Evolutionary conservation across 2,888 invertebrate species (phyloP), one percentile per base, ranked within the genome.

Genomic region (Corythucha ciliata): DNA sequence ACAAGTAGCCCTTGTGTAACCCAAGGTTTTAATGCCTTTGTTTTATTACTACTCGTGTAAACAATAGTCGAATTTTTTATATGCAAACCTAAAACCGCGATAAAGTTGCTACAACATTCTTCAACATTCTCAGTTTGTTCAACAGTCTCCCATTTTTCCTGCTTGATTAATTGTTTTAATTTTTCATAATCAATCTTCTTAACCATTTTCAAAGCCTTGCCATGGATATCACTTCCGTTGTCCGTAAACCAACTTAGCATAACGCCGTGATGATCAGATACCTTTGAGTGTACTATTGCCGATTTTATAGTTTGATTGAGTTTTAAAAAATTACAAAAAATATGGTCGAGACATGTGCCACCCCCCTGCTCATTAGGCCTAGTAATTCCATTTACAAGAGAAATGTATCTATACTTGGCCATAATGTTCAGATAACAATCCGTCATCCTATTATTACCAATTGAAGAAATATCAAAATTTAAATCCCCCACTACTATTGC

Each of bases 341-440:
- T 36, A 36, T 36, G 10, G 12, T 36, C 37, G 20, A 36, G 16
- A 22, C 37, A 36, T 36, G 37, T 21, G 20, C 16, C 37, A 14
- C 37, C 37, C 22, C 16, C 37, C 37, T 36, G 20, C 8, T 16
- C 22, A 3, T 16, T 36, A 14, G 37, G 16, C 22, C 37, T 36
- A 36, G 37, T 36, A 8, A 36, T 22, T 22, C 37, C 37, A 36
- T 36, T 36, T 36, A 36, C 22, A 36, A 5, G 8, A 36, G 16
- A 36, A 20, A 36, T 8, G 12, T 21, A 36, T 36, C 12, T 36
- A 16, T 36, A 21, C 12, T 36, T 20, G 8, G 16, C 37, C 37
- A 36, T 36, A 36, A 36, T 36, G 16, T 36, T 36, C 7, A 36
- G 22, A 12, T 36, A 36, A 5, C 20, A 7, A 21, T 36, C 16